Evolutionary conservation across 2,113 vertebrate species (phyloP), one percentile per base, ranked within the genome.

Genomic region (Pollimyrus isidori): DNA sequence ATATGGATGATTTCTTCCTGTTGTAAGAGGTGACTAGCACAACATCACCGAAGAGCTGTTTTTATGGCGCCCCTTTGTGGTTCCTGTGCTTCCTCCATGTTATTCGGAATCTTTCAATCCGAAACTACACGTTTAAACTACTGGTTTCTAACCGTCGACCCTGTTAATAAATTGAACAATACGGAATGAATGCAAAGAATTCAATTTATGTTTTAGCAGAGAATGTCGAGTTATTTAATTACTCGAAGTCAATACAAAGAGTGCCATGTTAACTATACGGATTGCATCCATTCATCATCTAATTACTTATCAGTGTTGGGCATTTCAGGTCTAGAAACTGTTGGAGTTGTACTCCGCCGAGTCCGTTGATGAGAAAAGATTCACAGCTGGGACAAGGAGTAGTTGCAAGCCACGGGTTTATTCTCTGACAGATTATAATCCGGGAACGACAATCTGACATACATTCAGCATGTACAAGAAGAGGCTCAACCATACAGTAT

Each of bases 1-100:
- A 30, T 69, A 11, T 13, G n/a, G 26, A 48, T n/a, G 83, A 23
- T 39, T 23, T 23, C 83, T 85, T 86, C 83, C 83, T 13, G 23
- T 48, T 86, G 6, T 48, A 23, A 42, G 80, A 85, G 46, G 21
- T 80, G 82, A 86, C 45, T 9, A 50, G 39, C 83, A 4, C 83
- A 6, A 30, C 10, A 80, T 80, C 35, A 39, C 48, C 23, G 46
- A n/a, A 48, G 45, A 50, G 83, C 3, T 48, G 21, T 50, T 85
- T 85, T 48, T 86, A 86, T 86, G 23, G 83, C 83, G 83, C 83
- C 83, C 42, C 83, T 50, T 21, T 86, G 83, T 48, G 45, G 83
- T 50, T 9, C 73, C 4, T 17, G 15, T 39, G 73, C 69, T 15
- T 30, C 26, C 11, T 76, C 30, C 73, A 80, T 17, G 5, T 80